A percentile compares a stretch with the other conserved stretches of the same genome.
Conservation (phyloP, 2,797 vertebrate species). For the Mormyrus hasselquistii region DNA sequence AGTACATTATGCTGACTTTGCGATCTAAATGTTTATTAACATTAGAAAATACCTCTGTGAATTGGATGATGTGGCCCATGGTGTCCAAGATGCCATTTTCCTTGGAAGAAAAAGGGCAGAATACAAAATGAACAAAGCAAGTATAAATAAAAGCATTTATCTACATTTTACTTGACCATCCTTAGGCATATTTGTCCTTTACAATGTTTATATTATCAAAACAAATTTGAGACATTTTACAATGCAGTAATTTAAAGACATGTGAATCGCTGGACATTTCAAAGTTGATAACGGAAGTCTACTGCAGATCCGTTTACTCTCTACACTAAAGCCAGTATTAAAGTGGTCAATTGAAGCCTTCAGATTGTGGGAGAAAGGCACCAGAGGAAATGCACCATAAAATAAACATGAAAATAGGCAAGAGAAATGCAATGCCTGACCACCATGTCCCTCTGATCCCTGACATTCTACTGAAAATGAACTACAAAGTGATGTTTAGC, state of each 20-base stretch:
- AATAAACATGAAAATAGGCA: neutral
- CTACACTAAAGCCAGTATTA: neutral
- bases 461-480: neutral
- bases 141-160: neutral
- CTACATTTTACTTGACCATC: neutral
- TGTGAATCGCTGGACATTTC: neutral
- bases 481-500: neutral
- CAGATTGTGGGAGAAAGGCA: neutral
- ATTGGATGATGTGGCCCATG: slow-evolving; percentile 69
- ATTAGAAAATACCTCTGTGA: slow-evolving; percentile 68
- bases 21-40: neutral
- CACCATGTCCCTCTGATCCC: neutral
- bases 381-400: neutral
- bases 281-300: neutral
- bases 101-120: slow-evolving; percentile 40
- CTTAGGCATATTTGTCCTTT: neutral
- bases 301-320: neutral
- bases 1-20: neutral
- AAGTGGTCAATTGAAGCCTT: neutral
- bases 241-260: neutral
- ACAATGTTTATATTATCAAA: neutral
- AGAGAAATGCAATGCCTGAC: neutral
- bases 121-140: neutral
- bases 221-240: neutral
- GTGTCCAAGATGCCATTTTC: slow-evolving; percentile 97